Conservation (phyloP, 2,113 vertebrate species). For the Eublepharis macularius region DNA sequence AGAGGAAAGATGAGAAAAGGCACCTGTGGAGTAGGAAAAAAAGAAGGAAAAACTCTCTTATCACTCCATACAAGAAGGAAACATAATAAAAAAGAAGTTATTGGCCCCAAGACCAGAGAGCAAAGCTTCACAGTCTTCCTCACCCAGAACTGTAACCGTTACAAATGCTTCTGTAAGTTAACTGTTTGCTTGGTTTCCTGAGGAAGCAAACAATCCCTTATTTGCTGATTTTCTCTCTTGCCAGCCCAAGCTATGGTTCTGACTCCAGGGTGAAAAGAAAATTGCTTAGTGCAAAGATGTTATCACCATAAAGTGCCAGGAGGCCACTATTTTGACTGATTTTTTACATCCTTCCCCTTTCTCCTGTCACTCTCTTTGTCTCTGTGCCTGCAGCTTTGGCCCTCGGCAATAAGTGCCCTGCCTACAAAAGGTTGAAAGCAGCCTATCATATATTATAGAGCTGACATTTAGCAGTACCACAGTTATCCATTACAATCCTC, state of each 20-base stretch:
- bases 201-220: background rate
- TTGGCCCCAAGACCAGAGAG: background rate
- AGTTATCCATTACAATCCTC: constrained; percentile 31
- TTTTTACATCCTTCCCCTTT: background rate
- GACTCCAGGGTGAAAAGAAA: constrained; percentile 1
- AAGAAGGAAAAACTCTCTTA: background rate
- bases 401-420: background rate
- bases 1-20: too few species aligned
- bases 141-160: background rate
- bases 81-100: background rate
- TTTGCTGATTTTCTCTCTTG: background rate
- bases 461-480: background rate
- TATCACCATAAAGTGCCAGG: background rate
- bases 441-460: constrained; percentile 5
- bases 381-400: background rate
- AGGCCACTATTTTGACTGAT: background rate
- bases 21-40: background rate
- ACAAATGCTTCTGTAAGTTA: constrained; percentile 7
- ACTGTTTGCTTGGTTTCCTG: background rate
- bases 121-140: background rate
- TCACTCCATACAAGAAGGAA: background rate
- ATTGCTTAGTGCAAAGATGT: background rate
- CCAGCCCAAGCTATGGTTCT: background rate
- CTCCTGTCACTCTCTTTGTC: accelerated
- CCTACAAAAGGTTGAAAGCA: background rate